Evolutionary conservation across 2,888 invertebrate genomes (phyloP).

Genomic region (Rhaphigaster nebulosa): DNA sequence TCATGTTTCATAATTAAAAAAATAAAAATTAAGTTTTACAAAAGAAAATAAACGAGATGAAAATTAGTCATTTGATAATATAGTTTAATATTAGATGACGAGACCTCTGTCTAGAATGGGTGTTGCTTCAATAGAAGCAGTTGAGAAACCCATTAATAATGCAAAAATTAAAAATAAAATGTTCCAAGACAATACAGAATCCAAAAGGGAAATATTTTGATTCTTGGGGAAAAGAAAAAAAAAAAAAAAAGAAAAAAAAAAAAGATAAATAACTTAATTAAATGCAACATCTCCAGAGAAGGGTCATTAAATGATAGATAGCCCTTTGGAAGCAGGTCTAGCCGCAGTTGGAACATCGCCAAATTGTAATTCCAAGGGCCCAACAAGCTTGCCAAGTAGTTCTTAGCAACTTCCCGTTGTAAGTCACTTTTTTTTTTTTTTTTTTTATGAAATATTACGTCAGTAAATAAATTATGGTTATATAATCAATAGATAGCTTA

Average conservation of each 20-base stretch:
- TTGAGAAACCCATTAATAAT: too few species aligned
- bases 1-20: too few species aligned
- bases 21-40: too few species aligned
- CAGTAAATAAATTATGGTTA: neutral
- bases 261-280: neutral
- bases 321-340: neutral
- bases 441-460: neutral
- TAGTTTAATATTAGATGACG: too few species aligned
- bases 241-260: too few species aligned
- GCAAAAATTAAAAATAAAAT: too few species aligned
- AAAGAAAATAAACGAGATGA: too few species aligned
- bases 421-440: neutral
- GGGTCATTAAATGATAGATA: neutral
- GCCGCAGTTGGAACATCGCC: neutral
- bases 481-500: neutral
- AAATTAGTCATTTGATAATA: too few species aligned
- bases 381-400: slow-evolving; percentile 1
- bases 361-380: neutral
- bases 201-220: neutral
- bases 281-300: neutral
- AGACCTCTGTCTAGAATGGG: too few species aligned
- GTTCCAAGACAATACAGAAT: neutral
- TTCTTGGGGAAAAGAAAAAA: neutral
- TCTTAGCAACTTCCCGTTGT: neutral
- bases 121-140: too few species aligned